phyloP scores from a whole-genome alignment of 2,113 vertebrate species.

The Eleginops maclovinus region DNA sequence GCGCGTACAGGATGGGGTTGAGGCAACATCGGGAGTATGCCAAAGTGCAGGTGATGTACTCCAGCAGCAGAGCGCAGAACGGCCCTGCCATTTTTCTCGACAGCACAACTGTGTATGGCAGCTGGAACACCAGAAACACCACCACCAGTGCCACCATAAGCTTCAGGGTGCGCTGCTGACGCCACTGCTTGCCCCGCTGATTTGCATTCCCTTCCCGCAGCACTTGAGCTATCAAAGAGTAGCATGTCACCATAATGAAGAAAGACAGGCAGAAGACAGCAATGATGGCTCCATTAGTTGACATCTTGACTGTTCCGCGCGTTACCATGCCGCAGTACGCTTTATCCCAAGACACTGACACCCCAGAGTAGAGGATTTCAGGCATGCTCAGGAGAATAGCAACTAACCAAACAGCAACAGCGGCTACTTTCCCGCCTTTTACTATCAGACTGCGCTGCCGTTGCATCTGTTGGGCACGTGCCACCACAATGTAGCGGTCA shows the following conservation, averaged over 20 bases:
- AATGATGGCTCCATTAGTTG: conserved; percentile 82
- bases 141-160: conserved; percentile 90
- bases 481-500: conserved; percentile 92
- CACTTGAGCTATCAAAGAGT: conserved; percentile 83
- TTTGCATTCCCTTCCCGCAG: conserved; percentile 78
- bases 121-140: conserved; percentile 89
- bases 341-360: conserved; percentile 25
- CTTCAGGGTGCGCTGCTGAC: conserved; percentile 87
- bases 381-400: conserved; percentile 88
- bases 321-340: conserved; percentile 77
- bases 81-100: conserved; percentile 81
- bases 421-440: conserved; percentile 67
- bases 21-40: conserved; percentile 92
- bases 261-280: conserved; percentile 87
- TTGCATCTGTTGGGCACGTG: conserved; percentile 71
- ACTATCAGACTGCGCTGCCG: conserved; percentile 71
- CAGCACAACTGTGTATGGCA: conserved; percentile 90
- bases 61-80: conserved; percentile 82
- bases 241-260: conserved; percentile 88
- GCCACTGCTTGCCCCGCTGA: conserved; percentile 74
- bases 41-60: conserved; percentile 88
- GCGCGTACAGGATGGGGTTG: conserved; percentile 92
- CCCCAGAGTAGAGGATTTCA: conserved; percentile 83
- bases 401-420: conserved; percentile 79
- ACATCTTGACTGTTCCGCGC: conserved; percentile 76